A percentile compares a stretch with the other conserved stretches of the same genome.
Conservation (phyloP, 2,888 invertebrate genomes). For the Itoplectis maculator region DNA sequence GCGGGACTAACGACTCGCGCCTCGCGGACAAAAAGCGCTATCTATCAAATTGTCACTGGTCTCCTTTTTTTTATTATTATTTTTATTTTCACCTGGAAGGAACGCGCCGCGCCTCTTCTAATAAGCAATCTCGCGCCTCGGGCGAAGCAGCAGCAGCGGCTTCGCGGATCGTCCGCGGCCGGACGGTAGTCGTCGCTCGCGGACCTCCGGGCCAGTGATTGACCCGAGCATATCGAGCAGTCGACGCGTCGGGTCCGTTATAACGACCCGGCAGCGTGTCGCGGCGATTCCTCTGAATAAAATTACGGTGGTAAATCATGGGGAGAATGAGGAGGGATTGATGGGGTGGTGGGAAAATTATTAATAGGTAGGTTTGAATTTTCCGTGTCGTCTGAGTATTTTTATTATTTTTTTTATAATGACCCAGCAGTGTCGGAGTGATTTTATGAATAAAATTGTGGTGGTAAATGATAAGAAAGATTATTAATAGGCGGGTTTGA, state of each 20-base stretch:
- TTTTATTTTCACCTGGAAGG: slow-evolving; percentile 76
- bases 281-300: slow-evolving; percentile 10
- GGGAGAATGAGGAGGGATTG: background rate
- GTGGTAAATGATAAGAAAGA: too few relatives aligned
- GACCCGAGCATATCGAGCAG: slow-evolving; percentile 5
- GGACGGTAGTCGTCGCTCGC: slow-evolving; percentile 16
- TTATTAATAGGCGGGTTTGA: too few relatives aligned
- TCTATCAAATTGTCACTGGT: slow-evolving; percentile 83
- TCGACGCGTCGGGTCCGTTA: background rate
- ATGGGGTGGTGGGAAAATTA: too few relatives aligned
- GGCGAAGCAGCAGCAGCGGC: slow-evolving; percentile 54
- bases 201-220: slow-evolving; percentile 26
- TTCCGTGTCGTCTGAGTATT: too few relatives aligned
- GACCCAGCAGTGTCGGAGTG: too few relatives aligned
- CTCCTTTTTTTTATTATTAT: slow-evolving; percentile 64
- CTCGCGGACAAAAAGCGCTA: slow-evolving; percentile 72
- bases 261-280: slow-evolving; percentile 13
- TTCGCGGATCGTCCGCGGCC: background rate
- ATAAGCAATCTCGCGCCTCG: slow-evolving; percentile 76
- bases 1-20: slow-evolving; percentile 63
- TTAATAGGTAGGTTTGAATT: too few relatives aligned
- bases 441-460: too few relatives aligned
- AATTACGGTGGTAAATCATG: background rate
- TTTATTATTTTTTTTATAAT: too few relatives aligned
- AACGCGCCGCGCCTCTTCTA: slow-evolving; percentile 70